Evolutionary conservation across 2,888 invertebrate genomes (phyloP), one percentile per base, ranked within the genome.

Genomic region (Bhutanitis thaidina): DNA sequence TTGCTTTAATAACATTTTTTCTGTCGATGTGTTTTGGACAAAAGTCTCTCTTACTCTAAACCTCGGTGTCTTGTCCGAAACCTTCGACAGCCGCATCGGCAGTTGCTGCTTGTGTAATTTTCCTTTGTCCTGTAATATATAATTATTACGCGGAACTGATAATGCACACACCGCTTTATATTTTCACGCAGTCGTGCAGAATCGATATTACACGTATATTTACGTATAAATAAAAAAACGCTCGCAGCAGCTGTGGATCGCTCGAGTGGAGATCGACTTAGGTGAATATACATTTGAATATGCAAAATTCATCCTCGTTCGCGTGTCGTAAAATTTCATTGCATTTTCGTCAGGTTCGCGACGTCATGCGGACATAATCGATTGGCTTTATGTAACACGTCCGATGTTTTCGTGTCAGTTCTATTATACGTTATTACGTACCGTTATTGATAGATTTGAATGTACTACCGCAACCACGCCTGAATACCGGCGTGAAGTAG

Each of bases 241-340:
- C 2, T 20, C 3, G 20, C 2, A 29, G 10, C 12, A 12, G 45
- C 15, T 34, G 47, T 10, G 15, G 20, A 10, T 39, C 14, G 3
- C n/a, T 13, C 16, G 38, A 13, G 8, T 15, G 7, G 35, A 40
- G 41, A 41, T 49, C 49, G 39, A 8, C 32, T 30, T 10, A n/a
- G 15, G 5, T 41, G n/a, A n/a, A n/a, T n/a, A n/a, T n/a, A 25
- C 40, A 36, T 37, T 46, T 37, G 37, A 45, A 52, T 52, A 52
- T 52, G 46, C 52, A 52, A 52, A 43, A 52, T 37, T 43, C 52
- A 47, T 52, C 52, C 46, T 43, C 41, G 51, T 38, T 40, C 46
- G 46, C 36, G 52, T 37, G 16, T 51, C 45, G 43, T 43, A 47
- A 52, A 52, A 46, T 43, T 52, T 43, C 46, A 52, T 52, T 52